phyloP scores from a whole-genome alignment of 2,113 vertebrate species.

The Tinamus guttatus region DNA sequence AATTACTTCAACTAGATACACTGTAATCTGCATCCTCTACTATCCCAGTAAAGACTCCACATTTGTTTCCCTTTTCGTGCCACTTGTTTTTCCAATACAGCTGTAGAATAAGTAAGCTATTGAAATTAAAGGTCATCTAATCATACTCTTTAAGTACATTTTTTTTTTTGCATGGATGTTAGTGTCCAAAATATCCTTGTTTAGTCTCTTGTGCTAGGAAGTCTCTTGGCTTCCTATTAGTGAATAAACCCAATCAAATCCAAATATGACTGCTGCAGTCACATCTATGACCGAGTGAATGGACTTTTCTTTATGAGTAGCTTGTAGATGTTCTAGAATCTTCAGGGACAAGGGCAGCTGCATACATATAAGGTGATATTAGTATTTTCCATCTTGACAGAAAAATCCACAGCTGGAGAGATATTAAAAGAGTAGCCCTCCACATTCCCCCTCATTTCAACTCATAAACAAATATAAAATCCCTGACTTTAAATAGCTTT shows the following conservation, averaged over 20 bases:
- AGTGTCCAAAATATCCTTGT: neutral
- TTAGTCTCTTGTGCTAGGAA: neutral
- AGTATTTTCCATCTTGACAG: slow-evolving; percentile 54
- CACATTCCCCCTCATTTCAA: slow-evolving; percentile 27
- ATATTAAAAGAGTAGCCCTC: slow-evolving; percentile 65
- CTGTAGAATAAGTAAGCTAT: neutral
- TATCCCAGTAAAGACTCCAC: neutral
- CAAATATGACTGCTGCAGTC: neutral
- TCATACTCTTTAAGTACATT: neutral
- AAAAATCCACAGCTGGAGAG: slow-evolving; percentile 46
- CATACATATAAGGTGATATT: slow-evolving; percentile 47
- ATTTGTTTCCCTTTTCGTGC: neutral
- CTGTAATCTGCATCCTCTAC: neutral
- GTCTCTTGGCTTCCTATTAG: slow-evolving; percentile 6
- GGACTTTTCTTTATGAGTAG: slow-evolving; percentile 32
- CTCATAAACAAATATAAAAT: slow-evolving; percentile 44
- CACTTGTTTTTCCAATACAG: neutral
- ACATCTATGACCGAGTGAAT: slow-evolving; percentile 32
- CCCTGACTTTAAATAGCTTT: slow-evolving; percentile 47
- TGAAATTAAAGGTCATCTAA: neutral
- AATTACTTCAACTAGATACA: neutral
- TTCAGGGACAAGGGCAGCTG: slow-evolving; percentile 40
- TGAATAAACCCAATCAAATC: neutral
- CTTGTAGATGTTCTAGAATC: neutral
- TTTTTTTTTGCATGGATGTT: neutral